Conservation (phyloP, 2,888 invertebrate species). For the Dryocosmus kuriphilus region DNA sequence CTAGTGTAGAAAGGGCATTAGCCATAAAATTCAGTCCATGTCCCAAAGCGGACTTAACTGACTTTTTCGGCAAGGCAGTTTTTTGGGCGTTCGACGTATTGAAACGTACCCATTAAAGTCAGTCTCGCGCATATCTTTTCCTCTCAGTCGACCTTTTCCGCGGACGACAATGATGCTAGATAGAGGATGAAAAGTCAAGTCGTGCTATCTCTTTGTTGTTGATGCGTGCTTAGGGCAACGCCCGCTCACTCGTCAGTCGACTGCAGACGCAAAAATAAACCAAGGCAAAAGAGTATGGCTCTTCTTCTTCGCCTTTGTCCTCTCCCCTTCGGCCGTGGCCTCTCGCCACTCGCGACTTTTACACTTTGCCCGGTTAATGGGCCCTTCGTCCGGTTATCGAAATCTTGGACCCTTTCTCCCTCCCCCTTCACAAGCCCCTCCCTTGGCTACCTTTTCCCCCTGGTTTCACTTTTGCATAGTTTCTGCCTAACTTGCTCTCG, state of each 20-base stretch:
- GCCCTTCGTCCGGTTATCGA: conserved; percentile 36
- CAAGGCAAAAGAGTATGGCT: conserved; percentile 51
- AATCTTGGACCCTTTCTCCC: conserved; percentile 10
- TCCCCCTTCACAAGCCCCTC: neutral
- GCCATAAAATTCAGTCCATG: neutral
- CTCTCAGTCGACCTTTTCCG: conserved; percentile 43
- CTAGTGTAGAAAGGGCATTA: too few relatives aligned
- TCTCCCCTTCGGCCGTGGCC: conserved; percentile 22
- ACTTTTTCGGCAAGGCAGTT: neutral
- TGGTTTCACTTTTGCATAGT: neutral
- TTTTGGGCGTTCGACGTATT: conserved; percentile 3
- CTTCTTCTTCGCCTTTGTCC: conserved; percentile 45
- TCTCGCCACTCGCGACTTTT: conserved; percentile 21
- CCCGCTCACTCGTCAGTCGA: conserved; percentile 61
- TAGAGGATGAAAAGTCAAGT: conserved; percentile 50
- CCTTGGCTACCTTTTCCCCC: neutral
- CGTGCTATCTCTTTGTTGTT: conserved; percentile 62
- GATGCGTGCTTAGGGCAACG: conserved; percentile 63
- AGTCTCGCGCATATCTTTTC: conserved; percentile 21
- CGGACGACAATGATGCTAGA: conserved; percentile 55
- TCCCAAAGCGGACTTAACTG: neutral
- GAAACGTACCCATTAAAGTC: neutral
- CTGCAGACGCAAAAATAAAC: conserved; percentile 68
- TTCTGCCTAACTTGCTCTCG: neutral
- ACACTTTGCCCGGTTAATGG: conserved; percentile 34